Conservation (phyloP, 2,797 vertebrate genomes). For the Podargus strigoides region DNA sequence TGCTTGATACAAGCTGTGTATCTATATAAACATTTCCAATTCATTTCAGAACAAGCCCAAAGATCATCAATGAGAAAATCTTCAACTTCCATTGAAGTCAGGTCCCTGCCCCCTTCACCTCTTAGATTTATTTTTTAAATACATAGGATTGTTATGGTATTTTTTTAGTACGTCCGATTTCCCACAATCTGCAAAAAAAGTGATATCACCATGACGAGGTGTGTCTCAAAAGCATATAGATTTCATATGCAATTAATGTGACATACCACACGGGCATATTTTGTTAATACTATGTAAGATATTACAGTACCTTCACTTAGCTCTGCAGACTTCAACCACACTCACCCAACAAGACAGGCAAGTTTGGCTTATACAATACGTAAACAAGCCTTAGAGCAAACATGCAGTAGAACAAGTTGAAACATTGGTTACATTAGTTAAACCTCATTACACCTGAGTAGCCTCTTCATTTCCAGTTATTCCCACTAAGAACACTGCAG, state of each 20-base stretch:
- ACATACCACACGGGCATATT: constrained; percentile 15
- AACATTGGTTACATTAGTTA: constrained; percentile 62
- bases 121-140: background rate
- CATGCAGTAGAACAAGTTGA: constrained; percentile 62
- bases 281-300: constrained; percentile 47
- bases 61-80: background rate
- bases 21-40: background rate
- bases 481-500: background rate
- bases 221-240: background rate
- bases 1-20: background rate
- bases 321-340: constrained; percentile 59
- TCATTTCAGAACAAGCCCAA: background rate
- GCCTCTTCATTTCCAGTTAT: constrained; percentile 51
- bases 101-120: background rate
- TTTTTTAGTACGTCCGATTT: background rate
- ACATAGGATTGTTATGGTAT: background rate
- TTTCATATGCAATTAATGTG: background rate
- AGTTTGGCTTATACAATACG: constrained; percentile 72
- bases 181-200: background rate
- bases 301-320: constrained; percentile 42
- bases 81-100: background rate
- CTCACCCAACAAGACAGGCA: constrained; percentile 74
- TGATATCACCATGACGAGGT: background rate
- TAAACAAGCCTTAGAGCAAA: constrained; percentile 68
- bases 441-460: constrained; percentile 58